Evolutionary conservation across 2,888 invertebrate genomes (phyloP), one percentile per base, ranked within the genome.

Genomic region (Rapana venosa): DNA sequence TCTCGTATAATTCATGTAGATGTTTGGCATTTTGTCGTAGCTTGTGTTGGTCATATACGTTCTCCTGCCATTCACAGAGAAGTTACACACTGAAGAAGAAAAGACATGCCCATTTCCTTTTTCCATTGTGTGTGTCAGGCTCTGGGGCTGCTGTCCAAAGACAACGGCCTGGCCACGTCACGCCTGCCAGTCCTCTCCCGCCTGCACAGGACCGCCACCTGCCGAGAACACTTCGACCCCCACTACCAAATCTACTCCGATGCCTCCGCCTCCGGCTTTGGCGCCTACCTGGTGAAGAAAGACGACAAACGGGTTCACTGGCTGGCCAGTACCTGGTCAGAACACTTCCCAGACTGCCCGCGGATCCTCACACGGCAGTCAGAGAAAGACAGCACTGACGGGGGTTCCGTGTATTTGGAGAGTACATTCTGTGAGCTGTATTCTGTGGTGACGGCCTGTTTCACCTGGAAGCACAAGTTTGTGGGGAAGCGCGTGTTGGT

Each of bases 391-490:
- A 30, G 30, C 4, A 74, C 87, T 20, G 87, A 66, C 20, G 20
- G 20, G n/a, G 58, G n/a, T 22, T 56, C 81, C n/a, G 32, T 58
- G 30, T 83, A 88, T n/a, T 85, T 91, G 70, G 81, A 92, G 85
- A 84, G 90, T 15, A 89, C 90, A 20, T 91, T 93, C 36, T 85
- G 85, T 0, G 94, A 94, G 79, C 92, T 93, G 85, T 94, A 94
- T 88, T 92, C 93, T 6, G 87, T 94, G 35, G 92, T 94, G 2
- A 91, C 92, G 26, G 93, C 93, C 6, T 89, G 92, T 17, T 94
- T 91, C 89, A 94, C 94, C 1, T 94, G 94, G 94, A 94, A 94
- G 87, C 93, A 94, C 87, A 94, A 94, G 90, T 93, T 94, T 88
- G 88, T 86, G 17, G 91, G 91, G 1, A 92, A 92, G 84, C 91